These are phyloP conservation scores for Hippocampus abdominalis DNA, from an alignment of 2,113 vertebrate species.

Conservation along the genomic window DNA sequence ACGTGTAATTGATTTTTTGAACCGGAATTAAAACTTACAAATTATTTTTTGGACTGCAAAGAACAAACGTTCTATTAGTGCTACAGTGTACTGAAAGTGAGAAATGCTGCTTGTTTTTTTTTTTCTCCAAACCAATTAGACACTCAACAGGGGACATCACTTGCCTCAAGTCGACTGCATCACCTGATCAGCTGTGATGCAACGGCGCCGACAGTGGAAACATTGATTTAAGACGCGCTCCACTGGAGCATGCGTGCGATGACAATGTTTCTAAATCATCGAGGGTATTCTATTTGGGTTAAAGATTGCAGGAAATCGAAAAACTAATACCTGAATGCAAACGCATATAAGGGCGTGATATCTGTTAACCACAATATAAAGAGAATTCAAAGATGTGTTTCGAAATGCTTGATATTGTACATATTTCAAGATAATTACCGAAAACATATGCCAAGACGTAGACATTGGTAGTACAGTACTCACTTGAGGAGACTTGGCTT, in stretches of 20 bases:
- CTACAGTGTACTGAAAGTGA: not conserved
- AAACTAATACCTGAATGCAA: not conserved
- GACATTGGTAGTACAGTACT: not conserved
- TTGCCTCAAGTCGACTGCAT: not conserved
- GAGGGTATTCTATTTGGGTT: slow-evolving; percentile 1
- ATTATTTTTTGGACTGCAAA: not conserved
- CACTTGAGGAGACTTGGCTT: not conserved
- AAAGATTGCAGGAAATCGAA: not conserved
- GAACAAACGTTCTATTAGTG: not conserved
- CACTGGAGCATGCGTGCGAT: not conserved
- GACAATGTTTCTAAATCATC: not conserved
- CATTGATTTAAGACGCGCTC: not conserved
- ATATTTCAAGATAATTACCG: not conserved
- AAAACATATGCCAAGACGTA: not conserved
- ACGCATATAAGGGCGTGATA: not conserved
- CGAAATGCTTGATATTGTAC: not conserved
- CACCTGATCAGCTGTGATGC: slow-evolving; percentile 3
- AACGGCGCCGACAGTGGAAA: slow-evolving; percentile 4
- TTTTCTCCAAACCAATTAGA: slow-evolving; percentile 5
- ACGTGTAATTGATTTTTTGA: not conserved
- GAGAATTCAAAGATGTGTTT: no score
- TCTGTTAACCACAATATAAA: not conserved
- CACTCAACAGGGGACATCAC: slow-evolving; percentile 1
- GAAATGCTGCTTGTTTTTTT: not conserved
- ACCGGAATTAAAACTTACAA: not conserved